phyloP scores from a whole-genome alignment of 2,113 vertebrate genomes.

The Mormoops blainvillei region DNA sequence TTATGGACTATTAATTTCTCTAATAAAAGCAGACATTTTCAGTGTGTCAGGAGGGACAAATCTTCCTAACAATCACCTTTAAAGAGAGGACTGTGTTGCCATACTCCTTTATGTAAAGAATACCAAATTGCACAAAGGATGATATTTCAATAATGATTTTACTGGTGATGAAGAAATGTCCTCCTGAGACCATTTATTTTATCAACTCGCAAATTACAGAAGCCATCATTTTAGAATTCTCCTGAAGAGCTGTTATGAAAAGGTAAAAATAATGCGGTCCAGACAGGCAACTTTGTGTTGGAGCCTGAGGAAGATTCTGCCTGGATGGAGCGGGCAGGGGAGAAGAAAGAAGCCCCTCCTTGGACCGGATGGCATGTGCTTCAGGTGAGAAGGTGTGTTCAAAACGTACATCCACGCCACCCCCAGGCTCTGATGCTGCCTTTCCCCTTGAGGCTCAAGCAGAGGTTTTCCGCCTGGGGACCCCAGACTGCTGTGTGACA shows the following conservation, averaged over 20 bases:
- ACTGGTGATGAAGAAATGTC: background rate
- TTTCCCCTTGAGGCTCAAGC: background rate
- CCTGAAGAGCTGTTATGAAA: background rate
- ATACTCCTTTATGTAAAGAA: background rate
- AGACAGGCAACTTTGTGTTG: background rate
- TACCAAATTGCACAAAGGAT: background rate
- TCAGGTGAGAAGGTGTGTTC: background rate
- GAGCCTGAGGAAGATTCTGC: no score
- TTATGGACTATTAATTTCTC: background rate
- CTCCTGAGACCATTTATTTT: background rate
- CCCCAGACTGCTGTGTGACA: background rate
- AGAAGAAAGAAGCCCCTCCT: background rate
- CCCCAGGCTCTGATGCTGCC: background rate
- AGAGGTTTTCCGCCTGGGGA: background rate
- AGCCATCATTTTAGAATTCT: background rate
- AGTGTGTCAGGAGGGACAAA: background rate
- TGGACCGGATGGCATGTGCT: accelerated
- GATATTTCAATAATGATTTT: background rate
- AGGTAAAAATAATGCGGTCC: background rate
- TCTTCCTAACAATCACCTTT: background rate
- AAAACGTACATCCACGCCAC: accelerated
- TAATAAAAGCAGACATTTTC: background rate
- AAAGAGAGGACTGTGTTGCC: background rate
- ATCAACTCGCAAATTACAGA: background rate
- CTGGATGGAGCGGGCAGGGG: accelerated